Percentiles rank a stretch among this genome's conserved stretches.
phyloP scores from a whole-genome alignment of 2,113 vertebrate genomes.

The Nestor notabilis region DNA sequence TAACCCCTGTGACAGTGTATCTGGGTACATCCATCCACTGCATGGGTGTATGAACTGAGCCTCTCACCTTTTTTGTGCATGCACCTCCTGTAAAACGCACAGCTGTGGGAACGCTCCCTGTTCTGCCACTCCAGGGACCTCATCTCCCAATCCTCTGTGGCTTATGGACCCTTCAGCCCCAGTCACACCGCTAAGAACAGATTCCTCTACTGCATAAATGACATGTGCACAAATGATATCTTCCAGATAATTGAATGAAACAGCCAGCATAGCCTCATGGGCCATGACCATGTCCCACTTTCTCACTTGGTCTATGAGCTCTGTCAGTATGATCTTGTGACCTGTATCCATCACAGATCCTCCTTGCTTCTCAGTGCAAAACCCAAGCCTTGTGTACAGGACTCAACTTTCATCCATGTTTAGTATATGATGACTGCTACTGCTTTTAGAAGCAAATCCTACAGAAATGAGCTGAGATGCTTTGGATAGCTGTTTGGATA shows the following conservation, averaged over 20 bases:
- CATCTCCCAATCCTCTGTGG: neutral
- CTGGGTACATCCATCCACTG: neutral
- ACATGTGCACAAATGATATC: neutral
- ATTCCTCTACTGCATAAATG: neutral
- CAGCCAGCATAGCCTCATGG: neutral
- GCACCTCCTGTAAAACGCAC: neutral
- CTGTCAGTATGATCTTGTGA: neutral
- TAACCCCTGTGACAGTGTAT: neutral
- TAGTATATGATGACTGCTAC: neutral
- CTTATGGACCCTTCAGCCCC: neutral
- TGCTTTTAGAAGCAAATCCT: neutral
- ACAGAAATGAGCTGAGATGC: neutral
- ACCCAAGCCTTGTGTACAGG: neutral
- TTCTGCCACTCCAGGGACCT: neutral
- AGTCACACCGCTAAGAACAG: neutral
- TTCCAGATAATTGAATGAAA: neutral
- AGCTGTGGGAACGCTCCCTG: neutral
- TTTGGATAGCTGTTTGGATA: neutral
- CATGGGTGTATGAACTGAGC: neutral
- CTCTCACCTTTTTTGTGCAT: neutral
- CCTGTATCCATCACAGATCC: accelerated
- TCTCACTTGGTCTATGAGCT: neutral
- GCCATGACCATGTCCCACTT: neutral
- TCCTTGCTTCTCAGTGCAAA: neutral
- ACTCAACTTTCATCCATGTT: neutral